These are phyloP conservation scores for Ceratoteleas bidentatus DNA, from an alignment of 1,140 invertebrate species.

Conservation along the genomic window DNA sequence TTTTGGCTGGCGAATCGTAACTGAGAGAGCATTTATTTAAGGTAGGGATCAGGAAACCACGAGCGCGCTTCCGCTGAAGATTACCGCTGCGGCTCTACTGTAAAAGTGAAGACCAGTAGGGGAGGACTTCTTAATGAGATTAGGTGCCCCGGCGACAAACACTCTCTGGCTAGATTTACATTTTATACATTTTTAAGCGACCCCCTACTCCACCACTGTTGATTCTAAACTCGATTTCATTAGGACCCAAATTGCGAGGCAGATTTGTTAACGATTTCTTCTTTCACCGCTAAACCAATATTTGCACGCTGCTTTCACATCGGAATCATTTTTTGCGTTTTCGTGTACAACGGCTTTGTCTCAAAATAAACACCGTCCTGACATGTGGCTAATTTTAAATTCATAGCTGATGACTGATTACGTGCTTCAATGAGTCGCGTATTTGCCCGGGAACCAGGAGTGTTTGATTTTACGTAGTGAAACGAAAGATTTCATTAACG, in stretches of 20 bases:
- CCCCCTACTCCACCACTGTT: conserved; percentile 18
- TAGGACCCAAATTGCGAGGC: conserved; percentile 48
- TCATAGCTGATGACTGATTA: conserved; percentile 52
- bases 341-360: conserved; percentile 19
- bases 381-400: conserved; percentile 9
- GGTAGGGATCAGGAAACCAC: conserved; percentile 75
- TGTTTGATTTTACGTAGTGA: conserved; percentile 15
- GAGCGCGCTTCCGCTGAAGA: conserved; percentile 75
- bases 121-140: conserved; percentile 82
- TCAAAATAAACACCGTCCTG: conserved; percentile 4
- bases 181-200: conserved; percentile 81
- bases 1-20: conserved; percentile 69
- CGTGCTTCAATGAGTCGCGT: conserved; percentile 33
- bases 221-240: conserved; percentile 55
- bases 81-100: conserved; percentile 72
- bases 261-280: conserved; percentile 46
- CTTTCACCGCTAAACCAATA: conserved; percentile 39
- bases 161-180: conserved; percentile 79
- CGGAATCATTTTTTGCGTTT: conserved; percentile 28
- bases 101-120: conserved; percentile 69
- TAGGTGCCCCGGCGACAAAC: conserved; percentile 77
- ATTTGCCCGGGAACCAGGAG: conserved; percentile 23
- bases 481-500: conserved; percentile 24
- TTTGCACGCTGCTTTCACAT: conserved; percentile 30
- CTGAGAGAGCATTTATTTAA: conserved; percentile 79